Evolutionary conservation across 2,113 vertebrate species (phyloP), one percentile per base, ranked within the genome.

Genomic region (Uria aalge): DNA sequence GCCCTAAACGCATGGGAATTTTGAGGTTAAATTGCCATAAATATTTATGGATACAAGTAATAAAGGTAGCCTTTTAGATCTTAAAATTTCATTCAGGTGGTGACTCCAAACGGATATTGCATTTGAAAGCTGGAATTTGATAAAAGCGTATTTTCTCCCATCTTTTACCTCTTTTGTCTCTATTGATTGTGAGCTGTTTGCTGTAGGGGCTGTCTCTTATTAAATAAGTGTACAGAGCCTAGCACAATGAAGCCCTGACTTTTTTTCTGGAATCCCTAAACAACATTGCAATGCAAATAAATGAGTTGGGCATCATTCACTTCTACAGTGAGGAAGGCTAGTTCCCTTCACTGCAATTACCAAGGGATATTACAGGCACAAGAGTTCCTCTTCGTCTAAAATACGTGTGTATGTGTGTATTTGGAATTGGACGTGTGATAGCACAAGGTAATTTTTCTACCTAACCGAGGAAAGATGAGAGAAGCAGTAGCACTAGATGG

Each of bases 71-170:
- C 75, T 95, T 94, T 94, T 72, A 83, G 85, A 74, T 77, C 79
- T 80, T 47, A 55, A 80, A 80, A 86, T 90, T 93, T 80, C 63
- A 94, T 95, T 96, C 88, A 88, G 41, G 50, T 77, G 82, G 78
- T 92, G 88, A 88, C 69, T 93, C 48, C 88, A 88, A 96, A 83
- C 0, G 3, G 92, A 93, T 95, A 95, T 94, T 96, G 66, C 71
- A 88, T 94, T 90, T 92, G 90, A 96, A 96, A 96, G 67, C 67
- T 95, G 82, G 38, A 93, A 95, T 95, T 94, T 88, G 67, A 95
- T 94, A 86, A 77, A 93, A 85, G 36, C 1, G 0, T 88, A 83
- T 92, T 95, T 96, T 94, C 71, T 94, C 38, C 50, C 57, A 79
- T 93, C 63, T 88, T 94, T 69, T 93, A 83, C 59, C 22, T 83